phyloP scores from a whole-genome alignment of 2,797 vertebrate species.

The Coendou prehensilis region DNA sequence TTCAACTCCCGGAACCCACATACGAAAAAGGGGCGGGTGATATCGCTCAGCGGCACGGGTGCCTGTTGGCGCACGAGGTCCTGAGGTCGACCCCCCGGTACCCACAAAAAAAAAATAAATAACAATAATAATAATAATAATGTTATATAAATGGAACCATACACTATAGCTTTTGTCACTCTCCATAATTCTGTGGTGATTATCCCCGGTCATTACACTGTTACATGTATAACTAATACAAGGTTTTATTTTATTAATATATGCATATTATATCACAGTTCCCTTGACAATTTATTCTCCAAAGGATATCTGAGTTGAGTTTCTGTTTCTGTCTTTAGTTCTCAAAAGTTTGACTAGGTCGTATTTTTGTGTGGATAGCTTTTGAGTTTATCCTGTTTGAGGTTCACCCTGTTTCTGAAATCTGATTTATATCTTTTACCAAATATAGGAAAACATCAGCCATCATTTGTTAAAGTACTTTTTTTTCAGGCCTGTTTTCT shows the following conservation, averaged over 20 bases:
- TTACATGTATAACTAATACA: neutral
- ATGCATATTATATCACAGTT: neutral
- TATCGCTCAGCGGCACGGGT: too few species aligned
- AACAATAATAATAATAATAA: too few species aligned
- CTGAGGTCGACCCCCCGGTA: too few species aligned
- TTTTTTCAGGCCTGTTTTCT: neutral
- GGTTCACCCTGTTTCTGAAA: neutral
- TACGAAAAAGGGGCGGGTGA: too few species aligned
- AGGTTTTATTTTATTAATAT: neutral
- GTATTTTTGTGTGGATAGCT: neutral
- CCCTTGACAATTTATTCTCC: neutral
- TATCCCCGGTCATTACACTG: neutral
- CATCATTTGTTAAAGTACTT: neutral
- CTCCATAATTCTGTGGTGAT: neutral
- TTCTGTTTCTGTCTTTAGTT: neutral
- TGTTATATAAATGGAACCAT: neutral
- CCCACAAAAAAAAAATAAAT: too few species aligned
- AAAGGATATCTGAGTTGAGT: neutral
- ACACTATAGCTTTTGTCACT: neutral
- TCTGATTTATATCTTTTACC: neutral
- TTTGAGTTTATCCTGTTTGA: neutral
- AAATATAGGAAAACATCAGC: neutral
- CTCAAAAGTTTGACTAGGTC: neutral
- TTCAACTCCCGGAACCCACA: too few species aligned
- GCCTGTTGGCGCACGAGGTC: too few species aligned